phyloP scores from a whole-genome alignment of 2,797 vertebrate species.

The Phyllotis vaccarum region DNA sequence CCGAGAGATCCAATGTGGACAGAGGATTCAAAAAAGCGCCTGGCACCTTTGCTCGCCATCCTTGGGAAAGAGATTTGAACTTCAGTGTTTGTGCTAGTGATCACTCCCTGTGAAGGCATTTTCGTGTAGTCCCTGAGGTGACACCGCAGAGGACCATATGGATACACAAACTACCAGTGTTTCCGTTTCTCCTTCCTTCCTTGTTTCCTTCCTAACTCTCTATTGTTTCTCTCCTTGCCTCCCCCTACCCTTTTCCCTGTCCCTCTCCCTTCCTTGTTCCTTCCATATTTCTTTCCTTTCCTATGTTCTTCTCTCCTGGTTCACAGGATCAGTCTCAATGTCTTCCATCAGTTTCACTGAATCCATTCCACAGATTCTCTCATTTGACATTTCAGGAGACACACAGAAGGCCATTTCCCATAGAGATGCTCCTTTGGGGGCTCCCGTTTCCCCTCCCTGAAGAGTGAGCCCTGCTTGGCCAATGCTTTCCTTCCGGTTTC shows the following conservation, averaged over 20 bases:
- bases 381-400: not conserved
- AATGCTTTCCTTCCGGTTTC: not conserved
- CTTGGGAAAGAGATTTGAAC: not conserved
- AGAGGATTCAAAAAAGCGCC: not conserved
- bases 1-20: not conserved
- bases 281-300: not conserved
- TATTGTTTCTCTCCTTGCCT: too few species aligned
- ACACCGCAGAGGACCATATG: not conserved
- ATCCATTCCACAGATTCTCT: not conserved
- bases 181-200: too few species aligned
- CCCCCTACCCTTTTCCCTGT: not conserved
- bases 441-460: not conserved
- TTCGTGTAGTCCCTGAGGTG: not conserved
- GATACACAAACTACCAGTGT: not conserved
- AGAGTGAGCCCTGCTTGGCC: not conserved
- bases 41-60: not conserved
- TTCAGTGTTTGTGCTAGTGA: not conserved
- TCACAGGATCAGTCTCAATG: not conserved
- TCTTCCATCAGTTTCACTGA: not conserved
- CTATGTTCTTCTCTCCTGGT: not conserved
- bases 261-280: rapidly evolving
- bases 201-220: too few species aligned
- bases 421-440: not conserved
- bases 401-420: not conserved
- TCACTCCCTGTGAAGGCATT: not conserved